These are phyloP conservation scores for Abrostola tripartita DNA, from an alignment of 2,888 invertebrate species.

Conservation along the genomic window DNA sequence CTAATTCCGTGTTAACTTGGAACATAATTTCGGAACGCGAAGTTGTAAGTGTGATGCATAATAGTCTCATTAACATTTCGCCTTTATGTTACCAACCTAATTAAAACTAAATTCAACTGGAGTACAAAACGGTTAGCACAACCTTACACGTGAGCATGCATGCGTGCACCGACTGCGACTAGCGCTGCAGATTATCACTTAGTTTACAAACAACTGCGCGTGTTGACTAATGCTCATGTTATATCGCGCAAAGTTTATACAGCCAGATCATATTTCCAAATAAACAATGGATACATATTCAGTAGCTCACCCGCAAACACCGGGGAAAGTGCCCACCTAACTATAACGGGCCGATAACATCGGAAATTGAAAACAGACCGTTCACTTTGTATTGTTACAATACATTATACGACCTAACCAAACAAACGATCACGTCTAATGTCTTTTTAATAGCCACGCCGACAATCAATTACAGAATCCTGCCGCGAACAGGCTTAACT, in stretches of 20 bases:
- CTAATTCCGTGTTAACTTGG: background rate
- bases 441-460: constrained; percentile 67
- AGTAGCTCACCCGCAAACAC: constrained; percentile 50
- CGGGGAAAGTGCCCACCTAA: constrained; percentile 54
- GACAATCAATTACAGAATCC: constrained; percentile 64
- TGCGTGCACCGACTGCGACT: constrained; percentile 21
- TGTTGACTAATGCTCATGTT: constrained; percentile 29
- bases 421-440: constrained; percentile 61
- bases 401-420: constrained; percentile 38
- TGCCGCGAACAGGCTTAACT: constrained; percentile 49
- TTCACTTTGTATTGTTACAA: constrained; percentile 37
- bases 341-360: constrained; percentile 42
- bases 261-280: constrained; percentile 49
- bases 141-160: constrained; percentile 15
- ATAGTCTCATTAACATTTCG: constrained; percentile 21
- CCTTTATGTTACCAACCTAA: constrained; percentile 18
- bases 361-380: constrained; percentile 61
- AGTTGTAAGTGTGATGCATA: constrained; percentile 17
- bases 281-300: constrained; percentile 56
- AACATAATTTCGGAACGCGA: constrained; percentile 12
- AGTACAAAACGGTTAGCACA: constrained; percentile 22
- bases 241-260: constrained; percentile 34
- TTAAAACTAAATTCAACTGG: constrained; percentile 36
- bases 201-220: constrained; percentile 38
- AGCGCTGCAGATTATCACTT: constrained; percentile 21